phyloP scores from a whole-genome alignment of 2,113 vertebrate genomes.

The Xiphophorus hellerii region DNA sequence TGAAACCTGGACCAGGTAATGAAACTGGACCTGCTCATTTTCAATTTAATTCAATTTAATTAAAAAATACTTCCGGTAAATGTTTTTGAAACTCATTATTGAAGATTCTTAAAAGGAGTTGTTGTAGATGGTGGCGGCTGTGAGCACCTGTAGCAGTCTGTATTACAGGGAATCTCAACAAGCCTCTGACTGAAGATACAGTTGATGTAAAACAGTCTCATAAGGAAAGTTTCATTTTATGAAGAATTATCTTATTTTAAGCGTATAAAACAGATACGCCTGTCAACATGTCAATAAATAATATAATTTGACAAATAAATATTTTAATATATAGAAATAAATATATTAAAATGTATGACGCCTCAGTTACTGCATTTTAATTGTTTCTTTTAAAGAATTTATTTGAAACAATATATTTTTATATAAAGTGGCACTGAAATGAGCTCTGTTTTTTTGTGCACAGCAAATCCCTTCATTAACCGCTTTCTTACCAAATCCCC shows the following conservation, averaged over 20 bases:
- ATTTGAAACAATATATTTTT: not conserved
- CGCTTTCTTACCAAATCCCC: constrained; percentile 7
- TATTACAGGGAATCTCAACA: too few relatives aligned
- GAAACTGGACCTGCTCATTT: too few relatives aligned
- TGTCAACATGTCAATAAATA: not conserved
- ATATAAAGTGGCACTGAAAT: not conserved
- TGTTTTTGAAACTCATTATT: too few relatives aligned
- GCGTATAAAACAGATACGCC: not conserved
- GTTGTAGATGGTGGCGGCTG: too few relatives aligned
- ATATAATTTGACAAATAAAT: not conserved
- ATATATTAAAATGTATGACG: too few relatives aligned
- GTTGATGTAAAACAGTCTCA: too few relatives aligned
- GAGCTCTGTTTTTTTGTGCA: not conserved
- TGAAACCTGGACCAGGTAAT: too few relatives aligned
- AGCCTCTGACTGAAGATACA: too few relatives aligned
- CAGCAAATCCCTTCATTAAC: constrained; percentile 18
- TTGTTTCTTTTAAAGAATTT: not conserved
- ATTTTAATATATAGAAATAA: not conserved
- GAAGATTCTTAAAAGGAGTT: too few relatives aligned
- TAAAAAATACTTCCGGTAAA: too few relatives aligned
- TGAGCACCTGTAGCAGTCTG: too few relatives aligned
- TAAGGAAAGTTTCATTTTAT: not conserved
- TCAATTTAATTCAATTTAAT: too few relatives aligned
- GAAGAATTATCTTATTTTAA: not conserved
- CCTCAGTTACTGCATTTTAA: not conserved